A percentile compares a stretch with the other conserved stretches of the same genome.
phyloP scores from a whole-genome alignment of 2,888 invertebrate species.

The Drosophila siamana region DNA sequence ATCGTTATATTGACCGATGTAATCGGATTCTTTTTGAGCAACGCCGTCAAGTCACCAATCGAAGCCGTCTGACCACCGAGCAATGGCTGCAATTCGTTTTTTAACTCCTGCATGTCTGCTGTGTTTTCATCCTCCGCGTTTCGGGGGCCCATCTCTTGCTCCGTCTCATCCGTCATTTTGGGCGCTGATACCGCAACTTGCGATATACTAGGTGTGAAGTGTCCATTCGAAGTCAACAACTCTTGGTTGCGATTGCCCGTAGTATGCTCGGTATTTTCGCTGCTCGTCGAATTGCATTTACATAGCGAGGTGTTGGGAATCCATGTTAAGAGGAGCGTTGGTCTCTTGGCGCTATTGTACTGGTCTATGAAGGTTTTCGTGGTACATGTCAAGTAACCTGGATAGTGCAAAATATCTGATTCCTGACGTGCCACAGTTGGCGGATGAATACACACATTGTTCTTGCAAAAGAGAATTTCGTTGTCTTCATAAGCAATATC shows the following conservation, averaged over 20 bases:
- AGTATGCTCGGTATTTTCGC: slow-evolving; percentile 35
- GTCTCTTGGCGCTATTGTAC: slow-evolving; percentile 90
- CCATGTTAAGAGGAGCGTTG: slow-evolving; percentile 96
- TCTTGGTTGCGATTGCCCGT: slow-evolving; percentile 87
- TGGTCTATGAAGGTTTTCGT: slow-evolving; percentile 92
- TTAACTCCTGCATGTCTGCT: slow-evolving; percentile 84
- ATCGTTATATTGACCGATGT: slow-evolving; percentile 90
- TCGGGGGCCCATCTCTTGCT: slow-evolving; percentile 29
- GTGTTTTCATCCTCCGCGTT: slow-evolving; percentile 73
- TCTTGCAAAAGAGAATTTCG: slow-evolving; percentile 95
- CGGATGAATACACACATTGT: slow-evolving; percentile 98
- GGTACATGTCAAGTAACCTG: slow-evolving; percentile 95
- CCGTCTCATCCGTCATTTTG: slow-evolving; percentile 57
- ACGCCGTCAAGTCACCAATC: slow-evolving; percentile 80
- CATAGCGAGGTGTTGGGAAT: slow-evolving; percentile 96
- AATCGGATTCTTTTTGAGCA: slow-evolving; percentile 87
- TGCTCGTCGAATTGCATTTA: slow-evolving; percentile 89
- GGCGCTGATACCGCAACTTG: slow-evolving; percentile 61
- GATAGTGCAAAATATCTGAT: slow-evolving; percentile 94
- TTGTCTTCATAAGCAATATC: slow-evolving; percentile 91
- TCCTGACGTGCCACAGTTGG: slow-evolving; percentile 93
- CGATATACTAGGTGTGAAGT: slow-evolving; percentile 40
- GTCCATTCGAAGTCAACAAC: slow-evolving; percentile 74
- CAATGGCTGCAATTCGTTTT: slow-evolving; percentile 85
- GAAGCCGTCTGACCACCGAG: slow-evolving; percentile 83